Percentiles rank a stretch among this genome's conserved stretches.
Conservation (phyloP, 2,797 vertebrate genomes). For the Rhadinocentrus ornatus region DNA sequence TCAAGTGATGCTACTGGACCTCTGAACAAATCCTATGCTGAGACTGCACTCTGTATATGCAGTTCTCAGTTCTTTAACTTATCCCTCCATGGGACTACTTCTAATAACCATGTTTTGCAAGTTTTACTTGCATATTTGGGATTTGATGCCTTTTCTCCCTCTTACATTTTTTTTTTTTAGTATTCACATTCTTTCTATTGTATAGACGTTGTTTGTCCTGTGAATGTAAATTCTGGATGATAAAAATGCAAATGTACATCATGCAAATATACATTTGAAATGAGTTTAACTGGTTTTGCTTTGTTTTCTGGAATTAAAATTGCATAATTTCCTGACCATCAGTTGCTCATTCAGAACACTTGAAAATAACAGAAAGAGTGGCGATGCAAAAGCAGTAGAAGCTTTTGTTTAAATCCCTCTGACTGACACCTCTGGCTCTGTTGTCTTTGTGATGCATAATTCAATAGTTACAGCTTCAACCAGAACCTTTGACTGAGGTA, state of each 20-base stretch:
- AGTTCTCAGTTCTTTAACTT: conserved; percentile 23
- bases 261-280: conserved; percentile 55
- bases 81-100: conserved; percentile 32
- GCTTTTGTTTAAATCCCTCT: conserved; percentile 10
- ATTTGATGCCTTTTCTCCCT: conserved; percentile 17
- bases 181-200: conserved; percentile 35
- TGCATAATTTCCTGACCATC: conserved; percentile 22
- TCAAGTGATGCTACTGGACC: conserved; percentile 17
- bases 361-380: conserved; percentile 31
- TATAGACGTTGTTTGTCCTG: conserved; percentile 56
- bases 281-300: conserved; percentile 15
- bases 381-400: neutral
- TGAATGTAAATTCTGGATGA: conserved; percentile 41
- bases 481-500: conserved; percentile 49
- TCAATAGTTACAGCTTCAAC: conserved; percentile 32
- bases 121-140: conserved; percentile 28
- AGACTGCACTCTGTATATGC: conserved; percentile 53
- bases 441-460: conserved; percentile 51
- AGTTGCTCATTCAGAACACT: conserved; percentile 16
- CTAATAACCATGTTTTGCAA: conserved; percentile 25
- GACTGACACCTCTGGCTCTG: conserved; percentile 1
- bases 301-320: conserved; percentile 27
- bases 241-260: conserved; percentile 49
- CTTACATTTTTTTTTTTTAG: conserved; percentile 29
- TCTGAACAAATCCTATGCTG: conserved; percentile 26